Evolutionary conservation across 2,113 vertebrate genomes (phyloP), one percentile per base, ranked within the genome.

Genomic region (Aegotheles bennettii): DNA sequence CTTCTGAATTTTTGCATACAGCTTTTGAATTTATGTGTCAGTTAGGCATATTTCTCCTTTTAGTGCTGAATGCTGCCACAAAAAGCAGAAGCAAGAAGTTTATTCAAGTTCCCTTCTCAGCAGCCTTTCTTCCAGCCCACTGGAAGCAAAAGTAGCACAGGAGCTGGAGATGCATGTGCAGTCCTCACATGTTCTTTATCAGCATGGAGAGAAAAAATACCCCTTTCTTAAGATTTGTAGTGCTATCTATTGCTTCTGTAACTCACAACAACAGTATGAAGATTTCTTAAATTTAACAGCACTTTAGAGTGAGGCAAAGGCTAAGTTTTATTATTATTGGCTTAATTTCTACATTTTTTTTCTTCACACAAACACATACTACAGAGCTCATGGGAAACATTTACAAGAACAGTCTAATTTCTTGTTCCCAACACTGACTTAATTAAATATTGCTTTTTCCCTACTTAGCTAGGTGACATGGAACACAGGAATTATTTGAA

Each of bases 281-380:
- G 33, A 50, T 86, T 87, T 84, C 42, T 59, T 29, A 77, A n/a
- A 57, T 8, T 83, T 73, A 76, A 33, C 31, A 61, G 51, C 9
- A 25, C 36, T 91, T 92, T 35, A 21, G 43, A 84, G 56, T 77
- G 33, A 89, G 28, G 24, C 38, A 84, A 96, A 86, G 87, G 74
- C 14, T 75, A 84, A 87, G 36, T 75, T 93, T 93, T 94, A 91
- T 82, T 75, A 59, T 75, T 84, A 89, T 75, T 69, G 29, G 13
- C 47, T 94, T 94, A 93, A 92, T 93, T 95, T 90, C 79, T 83
- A 68, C 76, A n/a, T n/a, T 87, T 54, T 38, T 69, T 91, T 75
- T 83, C 76, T 86, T 81, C 51, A 28, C 47, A 74, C 40, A 71
- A 86, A 68, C n/a, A 42, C 20, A 25, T 45, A 25, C 13, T 67